Evolutionary conservation across 2,888 invertebrate species (phyloP).

Genomic region (Melipona beecheii): DNA sequence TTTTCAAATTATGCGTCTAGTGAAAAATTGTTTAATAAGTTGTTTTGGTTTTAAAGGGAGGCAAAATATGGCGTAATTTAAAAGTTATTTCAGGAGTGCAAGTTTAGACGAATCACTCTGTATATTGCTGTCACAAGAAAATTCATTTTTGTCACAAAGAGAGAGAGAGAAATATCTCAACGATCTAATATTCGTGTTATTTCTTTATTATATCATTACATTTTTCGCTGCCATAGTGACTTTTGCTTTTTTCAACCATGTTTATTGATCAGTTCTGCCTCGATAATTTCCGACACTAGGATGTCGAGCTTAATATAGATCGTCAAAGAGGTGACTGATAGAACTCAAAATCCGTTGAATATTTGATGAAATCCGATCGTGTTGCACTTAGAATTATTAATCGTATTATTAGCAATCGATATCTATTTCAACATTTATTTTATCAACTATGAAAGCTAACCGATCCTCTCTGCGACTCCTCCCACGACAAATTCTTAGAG

Average conservation of each 20-base stretch:
- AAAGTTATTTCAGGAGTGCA: too few species aligned
- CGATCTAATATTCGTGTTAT: too few species aligned
- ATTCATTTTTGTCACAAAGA: neutral
- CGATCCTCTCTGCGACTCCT: neutral
- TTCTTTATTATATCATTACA: neutral
- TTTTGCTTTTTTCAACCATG: neutral
- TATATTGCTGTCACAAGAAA: neutral
- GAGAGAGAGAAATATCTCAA: too few species aligned
- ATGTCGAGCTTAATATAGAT: neutral
- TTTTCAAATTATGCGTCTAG: too few species aligned
- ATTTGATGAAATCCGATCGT: neutral
- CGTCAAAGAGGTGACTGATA: neutral
- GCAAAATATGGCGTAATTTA: too few species aligned
- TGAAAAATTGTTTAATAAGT: too few species aligned
- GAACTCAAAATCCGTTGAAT: neutral
- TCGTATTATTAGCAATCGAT: neutral
- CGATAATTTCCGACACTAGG: neutral
- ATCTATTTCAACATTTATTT: neutral
- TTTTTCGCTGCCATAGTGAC: too few species aligned
- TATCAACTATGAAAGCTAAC: neutral
- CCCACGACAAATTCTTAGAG: neutral
- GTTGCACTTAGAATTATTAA: neutral
- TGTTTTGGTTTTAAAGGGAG: too few species aligned
- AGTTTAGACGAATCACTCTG: too few species aligned
- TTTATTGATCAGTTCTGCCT: too few species aligned